Conservation (phyloP, 2,113 vertebrate genomes). For the Vulpes lagopus region DNA sequence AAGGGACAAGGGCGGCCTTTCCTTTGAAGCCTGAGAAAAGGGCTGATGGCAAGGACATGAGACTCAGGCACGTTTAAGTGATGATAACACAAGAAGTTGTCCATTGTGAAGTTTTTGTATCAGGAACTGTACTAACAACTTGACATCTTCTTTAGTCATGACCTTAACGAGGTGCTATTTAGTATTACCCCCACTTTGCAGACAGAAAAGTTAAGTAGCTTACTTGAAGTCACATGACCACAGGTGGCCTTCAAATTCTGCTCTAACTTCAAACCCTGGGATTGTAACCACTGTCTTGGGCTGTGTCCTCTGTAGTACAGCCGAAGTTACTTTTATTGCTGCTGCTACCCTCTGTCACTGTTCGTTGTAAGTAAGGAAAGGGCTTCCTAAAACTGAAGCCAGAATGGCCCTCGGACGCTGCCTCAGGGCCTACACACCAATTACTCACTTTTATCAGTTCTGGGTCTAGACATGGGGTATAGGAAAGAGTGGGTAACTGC, state of each 20-base stretch:
- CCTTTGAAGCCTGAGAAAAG: not conserved
- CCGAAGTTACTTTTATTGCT: not conserved
- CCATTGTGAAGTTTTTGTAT: not conserved
- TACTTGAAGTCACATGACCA: not conserved
- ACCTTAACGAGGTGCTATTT: not conserved
- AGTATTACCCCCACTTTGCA: not conserved
- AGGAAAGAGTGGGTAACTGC: not conserved
- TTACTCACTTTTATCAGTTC: not conserved
- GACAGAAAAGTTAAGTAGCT: not conserved
- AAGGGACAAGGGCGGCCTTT: not conserved
- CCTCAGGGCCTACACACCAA: not conserved
- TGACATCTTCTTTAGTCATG: not conserved
- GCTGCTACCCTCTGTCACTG: not conserved
- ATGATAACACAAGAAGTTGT: not conserved
- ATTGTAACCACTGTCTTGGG: not conserved
- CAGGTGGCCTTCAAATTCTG: not conserved
- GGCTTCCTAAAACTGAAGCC: not conserved
- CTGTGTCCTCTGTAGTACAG: not conserved
- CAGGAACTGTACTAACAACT: not conserved
- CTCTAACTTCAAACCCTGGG: slow-evolving; percentile 8
- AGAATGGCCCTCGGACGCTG: not conserved
- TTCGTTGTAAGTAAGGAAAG: not conserved
- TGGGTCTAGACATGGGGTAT: not conserved
- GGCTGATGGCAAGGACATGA: not conserved
- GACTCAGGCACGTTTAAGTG: not conserved